Evolutionary conservation across 2,113 vertebrate species (phyloP).

Genomic region (Albula glossodonta): DNA sequence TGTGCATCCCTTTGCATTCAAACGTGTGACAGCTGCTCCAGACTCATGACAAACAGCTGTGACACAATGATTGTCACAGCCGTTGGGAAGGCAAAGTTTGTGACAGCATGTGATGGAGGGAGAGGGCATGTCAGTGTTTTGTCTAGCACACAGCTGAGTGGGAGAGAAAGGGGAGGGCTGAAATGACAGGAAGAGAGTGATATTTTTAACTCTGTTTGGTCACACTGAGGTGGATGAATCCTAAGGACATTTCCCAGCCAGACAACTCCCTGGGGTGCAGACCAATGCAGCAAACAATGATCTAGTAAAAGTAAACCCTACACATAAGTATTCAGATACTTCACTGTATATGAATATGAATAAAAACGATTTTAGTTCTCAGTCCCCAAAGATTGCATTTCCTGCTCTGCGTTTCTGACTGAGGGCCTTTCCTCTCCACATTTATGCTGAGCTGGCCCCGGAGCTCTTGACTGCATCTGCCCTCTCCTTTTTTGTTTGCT

Average conservation of each 20-base stretch:
- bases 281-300: not conserved
- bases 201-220: conserved; percentile 29
- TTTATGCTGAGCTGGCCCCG: too few species aligned
- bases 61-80: not conserved
- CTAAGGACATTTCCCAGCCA: too few species aligned
- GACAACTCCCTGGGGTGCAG: not conserved
- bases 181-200: conserved; percentile 12
- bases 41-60: not conserved
- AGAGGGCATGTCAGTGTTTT: not conserved
- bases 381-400: not conserved
- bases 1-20: not conserved
- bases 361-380: too few species aligned
- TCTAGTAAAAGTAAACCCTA: too few species aligned
- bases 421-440: too few species aligned
- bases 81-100: not conserved
- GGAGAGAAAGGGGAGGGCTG: not conserved
- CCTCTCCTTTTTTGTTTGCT: not conserved
- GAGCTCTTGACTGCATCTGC: too few species aligned
- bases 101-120: not conserved
- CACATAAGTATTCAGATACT: too few species aligned
- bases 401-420: too few species aligned
- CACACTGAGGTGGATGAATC: conserved; percentile 5
- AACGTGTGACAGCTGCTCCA: conserved; percentile 10
- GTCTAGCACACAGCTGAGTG: not conserved
- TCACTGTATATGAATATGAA: too few species aligned